Evolutionary conservation across 2,113 vertebrate species (phyloP), one percentile per base, ranked within the genome.

Genomic region (Erythrolamprus reginae): DNA sequence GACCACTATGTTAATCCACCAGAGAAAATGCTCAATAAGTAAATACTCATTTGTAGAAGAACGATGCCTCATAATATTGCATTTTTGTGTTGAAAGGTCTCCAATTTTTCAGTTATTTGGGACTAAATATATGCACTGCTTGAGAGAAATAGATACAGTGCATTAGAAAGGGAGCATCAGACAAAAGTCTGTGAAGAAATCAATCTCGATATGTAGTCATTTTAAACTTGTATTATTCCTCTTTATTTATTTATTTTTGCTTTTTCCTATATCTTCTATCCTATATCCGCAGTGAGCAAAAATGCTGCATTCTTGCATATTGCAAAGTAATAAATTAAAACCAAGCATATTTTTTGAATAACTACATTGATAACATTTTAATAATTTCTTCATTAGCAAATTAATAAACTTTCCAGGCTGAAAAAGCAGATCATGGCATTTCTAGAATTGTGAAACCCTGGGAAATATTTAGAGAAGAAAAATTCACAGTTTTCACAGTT

Each of bases 11-110:
- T 23, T 26, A 26, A 84, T 48, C 45, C 45, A 15, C 92, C 45
- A 90, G 38, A 90, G 55, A 3, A 82, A 85, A 38, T 1, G 3
- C 88, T 45, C 10, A 0, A 0, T 65, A 88, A 93, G 50, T 70
- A 91, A 86, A 48, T 91, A 91, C 91, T 77, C 9, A 83, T 58
- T 86, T 93, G 48, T 50, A 93, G 21, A 5, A 70, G 47, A 92
- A 91, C 87, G 0, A 28, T 4, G 89, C 88, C 42, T 28, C 56
- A 38, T 15, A 91, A 86, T 89, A 84, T 47, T 17, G 47, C n/a
- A 90, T 90, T 93, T 88, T 19, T 53, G 50, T 84, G 0, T 48
- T 24, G 84, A 47, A 10, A 88, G 17, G 56, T 90, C 28, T 92
- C 83, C 6, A 12, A 3, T 42, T 90, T 51, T 23, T 90, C 65